These are phyloP conservation scores for Manis crassicaudata DNA, from an alignment of 2,797 vertebrate genomes.

Conservation along the genomic window DNA sequence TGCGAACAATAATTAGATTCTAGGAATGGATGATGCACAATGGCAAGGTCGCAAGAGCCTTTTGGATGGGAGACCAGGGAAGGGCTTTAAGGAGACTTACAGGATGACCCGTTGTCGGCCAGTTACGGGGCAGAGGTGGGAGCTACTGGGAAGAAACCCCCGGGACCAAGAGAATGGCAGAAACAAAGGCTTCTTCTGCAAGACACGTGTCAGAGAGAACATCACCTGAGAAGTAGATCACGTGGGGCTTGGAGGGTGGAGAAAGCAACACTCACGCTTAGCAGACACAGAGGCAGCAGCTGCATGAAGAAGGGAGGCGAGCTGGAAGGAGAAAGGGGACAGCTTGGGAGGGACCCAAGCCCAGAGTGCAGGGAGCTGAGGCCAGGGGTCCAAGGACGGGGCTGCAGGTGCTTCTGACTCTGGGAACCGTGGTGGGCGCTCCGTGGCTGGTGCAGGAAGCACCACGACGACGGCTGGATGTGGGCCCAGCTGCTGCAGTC, in stretches of 20 bases:
- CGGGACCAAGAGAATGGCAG: rapidly evolving
- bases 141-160: background rate
- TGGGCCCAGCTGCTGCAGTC: background rate
- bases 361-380: background rate
- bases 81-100: background rate
- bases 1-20: background rate
- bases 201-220: background rate
- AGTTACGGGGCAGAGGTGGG: background rate
- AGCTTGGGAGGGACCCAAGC: background rate
- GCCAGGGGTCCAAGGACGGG: background rate
- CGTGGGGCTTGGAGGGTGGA: background rate
- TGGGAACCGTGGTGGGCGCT: too few relatives aligned
- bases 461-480: rapidly evolving
- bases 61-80: background rate
- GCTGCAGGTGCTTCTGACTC: too few relatives aligned
- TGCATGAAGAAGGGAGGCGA: rapidly evolving
- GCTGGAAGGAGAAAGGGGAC: too few relatives aligned
- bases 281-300: background rate
- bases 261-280: background rate
- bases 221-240: background rate
- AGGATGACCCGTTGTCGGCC: rapidly evolving
- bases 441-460: background rate
- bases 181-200: background rate
- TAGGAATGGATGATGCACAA: background rate
- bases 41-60: background rate